phyloP scores from a whole-genome alignment of 2,797 vertebrate genomes.

The Galaxias olidus region DNA sequence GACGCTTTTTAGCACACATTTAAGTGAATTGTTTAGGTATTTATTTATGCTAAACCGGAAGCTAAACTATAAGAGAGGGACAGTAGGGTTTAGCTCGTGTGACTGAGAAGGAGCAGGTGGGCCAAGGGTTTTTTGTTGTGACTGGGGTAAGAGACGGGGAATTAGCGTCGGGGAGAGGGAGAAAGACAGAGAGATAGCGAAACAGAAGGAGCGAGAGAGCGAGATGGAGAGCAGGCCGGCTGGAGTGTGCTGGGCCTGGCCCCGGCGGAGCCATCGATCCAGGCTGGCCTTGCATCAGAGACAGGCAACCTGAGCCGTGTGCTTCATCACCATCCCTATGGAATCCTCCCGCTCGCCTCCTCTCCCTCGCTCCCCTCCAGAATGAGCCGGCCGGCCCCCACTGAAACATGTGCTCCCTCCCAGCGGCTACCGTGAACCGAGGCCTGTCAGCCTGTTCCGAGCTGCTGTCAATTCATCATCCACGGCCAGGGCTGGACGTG shows the following conservation, averaged over 20 bases:
- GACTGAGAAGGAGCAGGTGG: constrained; percentile 1
- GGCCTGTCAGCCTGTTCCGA: constrained; percentile 44
- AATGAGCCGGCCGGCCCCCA: background rate
- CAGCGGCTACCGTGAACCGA: constrained; percentile 14
- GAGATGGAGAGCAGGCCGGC: background rate
- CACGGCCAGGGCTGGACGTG: constrained; percentile 37
- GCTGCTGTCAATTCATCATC: constrained; percentile 71
- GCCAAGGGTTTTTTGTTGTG: constrained; percentile 20
- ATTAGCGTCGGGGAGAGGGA: background rate
- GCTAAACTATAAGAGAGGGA: too few species aligned
- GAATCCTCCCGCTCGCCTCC: constrained; percentile 59
- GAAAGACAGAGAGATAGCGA: constrained; percentile 2
- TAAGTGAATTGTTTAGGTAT: too few species aligned
- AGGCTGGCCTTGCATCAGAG: constrained; percentile 76
- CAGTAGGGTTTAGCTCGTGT: background rate
- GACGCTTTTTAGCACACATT: too few species aligned
- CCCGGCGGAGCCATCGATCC: constrained; percentile 77
- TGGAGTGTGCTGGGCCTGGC: constrained; percentile 61
- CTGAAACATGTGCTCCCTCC: constrained; percentile 12
- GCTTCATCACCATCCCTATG: constrained; percentile 75
- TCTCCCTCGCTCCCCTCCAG: background rate
- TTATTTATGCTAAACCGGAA: too few species aligned
- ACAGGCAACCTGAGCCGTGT: constrained; percentile 76
- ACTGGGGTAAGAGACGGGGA: constrained; percentile 17
- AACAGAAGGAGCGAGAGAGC: background rate